A percentile compares a stretch with the other conserved stretches of the same genome.
Evolutionary conservation across 2,797 vertebrate species (phyloP).

Genomic region (Rhadinocentrus ornatus): DNA sequence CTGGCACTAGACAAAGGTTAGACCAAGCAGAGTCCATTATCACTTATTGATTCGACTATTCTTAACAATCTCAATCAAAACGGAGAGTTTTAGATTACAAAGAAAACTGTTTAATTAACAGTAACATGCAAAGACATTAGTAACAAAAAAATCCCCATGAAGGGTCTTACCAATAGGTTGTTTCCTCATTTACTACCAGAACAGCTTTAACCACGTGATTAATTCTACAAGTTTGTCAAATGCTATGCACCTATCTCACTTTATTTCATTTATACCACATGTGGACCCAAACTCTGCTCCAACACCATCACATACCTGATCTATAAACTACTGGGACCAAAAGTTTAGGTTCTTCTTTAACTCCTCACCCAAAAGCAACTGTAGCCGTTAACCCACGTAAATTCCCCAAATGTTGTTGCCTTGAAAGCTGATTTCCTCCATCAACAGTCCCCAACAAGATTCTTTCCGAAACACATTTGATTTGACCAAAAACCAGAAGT

Average conservation of each 20-base stretch:
- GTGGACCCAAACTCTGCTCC: too few species aligned
- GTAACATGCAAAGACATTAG: too few species aligned
- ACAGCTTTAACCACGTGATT: too few species aligned
- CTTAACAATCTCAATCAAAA: slow-evolving; percentile 10
- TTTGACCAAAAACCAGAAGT: not conserved
- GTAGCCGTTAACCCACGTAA: not conserved
- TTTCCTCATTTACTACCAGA: too few species aligned
- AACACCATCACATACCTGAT: not conserved
- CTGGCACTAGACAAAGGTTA: too few species aligned
- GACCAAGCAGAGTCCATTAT: too few species aligned
- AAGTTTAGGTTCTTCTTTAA: not conserved
- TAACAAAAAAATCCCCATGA: too few species aligned
- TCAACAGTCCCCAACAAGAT: not conserved
- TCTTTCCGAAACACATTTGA: not conserved
- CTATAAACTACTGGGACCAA: not conserved
- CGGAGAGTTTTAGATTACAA: not conserved
- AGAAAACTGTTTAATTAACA: too few species aligned
- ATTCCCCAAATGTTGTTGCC: not conserved
- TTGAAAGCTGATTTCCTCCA: not conserved
- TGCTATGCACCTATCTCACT: too few species aligned
- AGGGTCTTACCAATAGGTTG: too few species aligned
- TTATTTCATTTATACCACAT: too few species aligned
- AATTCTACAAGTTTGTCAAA: too few species aligned
- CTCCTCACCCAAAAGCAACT: not conserved
- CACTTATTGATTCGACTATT: slow-evolving; percentile 10